Evolutionary conservation across 2,113 vertebrate species (phyloP).

Genomic region (Cromileptes altivelis): DNA sequence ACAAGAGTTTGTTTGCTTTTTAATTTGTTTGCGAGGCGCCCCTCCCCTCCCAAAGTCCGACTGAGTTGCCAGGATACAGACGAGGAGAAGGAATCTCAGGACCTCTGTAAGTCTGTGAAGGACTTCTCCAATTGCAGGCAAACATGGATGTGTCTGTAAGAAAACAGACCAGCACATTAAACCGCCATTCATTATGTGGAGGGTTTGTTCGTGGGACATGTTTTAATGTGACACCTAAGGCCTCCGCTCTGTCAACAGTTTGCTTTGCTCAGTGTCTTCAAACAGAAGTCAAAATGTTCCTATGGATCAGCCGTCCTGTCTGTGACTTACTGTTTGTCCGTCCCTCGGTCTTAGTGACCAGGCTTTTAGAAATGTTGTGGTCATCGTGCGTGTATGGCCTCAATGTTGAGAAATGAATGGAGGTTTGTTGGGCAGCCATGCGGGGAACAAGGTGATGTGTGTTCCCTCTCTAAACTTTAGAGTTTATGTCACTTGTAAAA

Average conservation of each 20-base stretch:
- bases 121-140: constrained; percentile 63
- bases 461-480: constrained; percentile 70
- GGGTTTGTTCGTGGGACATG: constrained; percentile 25
- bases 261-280: constrained; percentile 27
- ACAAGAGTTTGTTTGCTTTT: constrained; percentile 75
- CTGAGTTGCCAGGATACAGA: constrained; percentile 77
- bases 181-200: constrained; percentile 58
- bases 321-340: constrained; percentile 63
- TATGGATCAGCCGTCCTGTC: constrained; percentile 35
- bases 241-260: constrained; percentile 55
- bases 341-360: constrained; percentile 52
- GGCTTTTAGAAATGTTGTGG: constrained; percentile 70
- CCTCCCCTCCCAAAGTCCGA: constrained; percentile 48
- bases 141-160: constrained; percentile 66
- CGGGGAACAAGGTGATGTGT: constrained; percentile 67
- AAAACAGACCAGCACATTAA: constrained; percentile 74
- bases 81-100: constrained; percentile 77
- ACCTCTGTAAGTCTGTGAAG: constrained; percentile 71
- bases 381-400: constrained; percentile 74
- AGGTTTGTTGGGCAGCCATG: constrained; percentile 68
- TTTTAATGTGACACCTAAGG: constrained; percentile 38
- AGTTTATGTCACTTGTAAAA: constrained; percentile 79
- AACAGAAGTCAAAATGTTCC: constrained; percentile 39
- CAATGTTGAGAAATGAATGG: constrained; percentile 73
- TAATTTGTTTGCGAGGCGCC: constrained; percentile 71